Percentiles rank a stretch among this genome's conserved stretches.
Conservation (phyloP, 1,140 invertebrate species). For the Berghia stephanieae region DNA sequence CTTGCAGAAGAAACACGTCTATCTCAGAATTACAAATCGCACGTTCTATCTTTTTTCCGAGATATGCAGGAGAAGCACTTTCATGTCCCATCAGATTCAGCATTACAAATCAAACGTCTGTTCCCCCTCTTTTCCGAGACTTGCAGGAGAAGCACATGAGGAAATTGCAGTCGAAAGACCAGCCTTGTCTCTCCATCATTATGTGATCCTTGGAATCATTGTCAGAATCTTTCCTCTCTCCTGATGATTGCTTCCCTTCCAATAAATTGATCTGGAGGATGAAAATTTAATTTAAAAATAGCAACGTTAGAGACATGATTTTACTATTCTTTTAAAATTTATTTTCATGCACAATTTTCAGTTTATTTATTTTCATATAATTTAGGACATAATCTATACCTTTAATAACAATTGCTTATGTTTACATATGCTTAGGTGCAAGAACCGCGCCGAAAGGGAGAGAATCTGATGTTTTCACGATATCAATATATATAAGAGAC, state of each 20-base stretch:
- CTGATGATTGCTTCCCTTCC: slow-evolving; percentile 69
- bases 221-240: slow-evolving; percentile 70
- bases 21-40: neutral
- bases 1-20: neutral
- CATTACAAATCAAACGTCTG: slow-evolving; percentile 44
- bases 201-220: slow-evolving; percentile 67
- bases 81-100: neutral
- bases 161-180: slow-evolving; percentile 74
- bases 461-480: no score
- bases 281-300: neutral
- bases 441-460: no score
- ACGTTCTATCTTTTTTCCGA: neutral
- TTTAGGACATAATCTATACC: neutral
- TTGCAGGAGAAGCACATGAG: slow-evolving; percentile 60
- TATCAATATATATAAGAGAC: no score
- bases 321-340: neutral
- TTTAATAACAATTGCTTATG: no score
- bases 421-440: no score
- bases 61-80: neutral
- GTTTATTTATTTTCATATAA: neutral
- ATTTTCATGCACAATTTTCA: neutral
- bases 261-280: slow-evolving; percentile 47
- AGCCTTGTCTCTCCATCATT: slow-evolving; percentile 70
- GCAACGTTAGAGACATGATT: neutral
- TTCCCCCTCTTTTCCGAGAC: slow-evolving; percentile 40